phyloP scores from a whole-genome alignment of 2,888 invertebrate genomes.

The Dromius quadrimaculatus region DNA sequence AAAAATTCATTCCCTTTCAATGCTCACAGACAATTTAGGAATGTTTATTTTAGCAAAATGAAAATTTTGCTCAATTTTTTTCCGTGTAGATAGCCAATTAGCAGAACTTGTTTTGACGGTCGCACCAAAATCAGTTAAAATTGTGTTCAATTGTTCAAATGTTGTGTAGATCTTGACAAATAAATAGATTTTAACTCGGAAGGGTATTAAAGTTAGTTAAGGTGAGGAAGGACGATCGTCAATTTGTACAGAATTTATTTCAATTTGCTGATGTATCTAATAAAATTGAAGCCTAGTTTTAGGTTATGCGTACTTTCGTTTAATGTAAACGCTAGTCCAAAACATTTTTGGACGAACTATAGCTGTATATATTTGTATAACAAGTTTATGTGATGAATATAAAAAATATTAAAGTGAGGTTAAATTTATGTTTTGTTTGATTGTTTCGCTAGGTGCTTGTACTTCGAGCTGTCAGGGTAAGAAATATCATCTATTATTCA shows the following conservation, averaged over 20 bases:
- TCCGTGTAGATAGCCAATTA: neutral
- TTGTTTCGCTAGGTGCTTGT: no score
- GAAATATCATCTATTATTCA: no score
- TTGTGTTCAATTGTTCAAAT: no score
- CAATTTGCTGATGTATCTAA: conserved; percentile 11
- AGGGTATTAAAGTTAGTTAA: no score
- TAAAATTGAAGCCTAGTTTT: conserved; percentile 20
- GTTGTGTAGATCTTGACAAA: no score
- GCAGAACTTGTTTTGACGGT: no score
- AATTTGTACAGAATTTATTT: conserved; percentile 11
- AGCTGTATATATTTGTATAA: conserved; percentile 51
- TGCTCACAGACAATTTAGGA: neutral
- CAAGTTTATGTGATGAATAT: conserved; percentile 46
- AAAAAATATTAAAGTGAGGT: conserved; percentile 27
- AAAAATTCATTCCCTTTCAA: neutral
- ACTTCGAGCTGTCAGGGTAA: no score
- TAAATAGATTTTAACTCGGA: no score
- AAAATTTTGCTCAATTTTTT: neutral
- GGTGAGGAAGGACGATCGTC: no score
- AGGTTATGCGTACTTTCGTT: conserved; percentile 18
- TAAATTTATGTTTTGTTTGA: no score
- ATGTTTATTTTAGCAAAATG: no score
- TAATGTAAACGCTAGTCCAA: neutral
- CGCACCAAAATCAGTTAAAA: no score
- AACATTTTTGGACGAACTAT: conserved; percentile 21